Evolutionary conservation across 2,113 vertebrate genomes (phyloP), one percentile per base, ranked within the genome.

Genomic region (Aplodontia rufa): DNA sequence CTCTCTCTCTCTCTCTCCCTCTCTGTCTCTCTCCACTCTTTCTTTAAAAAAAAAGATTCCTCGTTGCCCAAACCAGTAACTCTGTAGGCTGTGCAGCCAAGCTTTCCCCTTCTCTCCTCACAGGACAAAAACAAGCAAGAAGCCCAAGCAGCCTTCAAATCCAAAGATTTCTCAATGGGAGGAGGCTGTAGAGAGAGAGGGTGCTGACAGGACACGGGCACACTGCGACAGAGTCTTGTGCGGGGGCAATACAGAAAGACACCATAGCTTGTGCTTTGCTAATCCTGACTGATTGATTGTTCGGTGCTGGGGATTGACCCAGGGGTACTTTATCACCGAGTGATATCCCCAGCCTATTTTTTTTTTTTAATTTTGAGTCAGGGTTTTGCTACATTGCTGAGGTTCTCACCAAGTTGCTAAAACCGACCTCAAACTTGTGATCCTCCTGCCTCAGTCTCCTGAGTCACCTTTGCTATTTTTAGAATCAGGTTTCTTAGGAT

Each of bases 401-500:
- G 9, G 58, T 8, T 26, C 58, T 60, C 58, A 60, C 58, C 58
- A 60, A 11, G 24, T 60, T 60, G 58, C 58, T 28, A 26, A 26
- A 9, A 28, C 22, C 28, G 58, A 16, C 20, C 55, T 58, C 55
- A 24, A 58, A 58, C 55, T 58, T 24, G 55, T 58, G 24, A 26
- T 24, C 55, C 55, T 58, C 58, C 58, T 28, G 24, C 58, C 58
- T 60, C 58, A 60, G 24, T 26, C 58, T 60, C 58, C 58, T 28
- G 58, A 60, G 58, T 60, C 24, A 60, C 58, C 9, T 60, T 3
- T 60, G 24, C 58, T 81, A 30, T 68, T 84, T 83, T 83, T 72
- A 88, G 69, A 90, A 85, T n/a, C 42, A 68, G 22, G 84, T 74
- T 94, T 78, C 66, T 37, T 60, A 79, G 82, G 91, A 42, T 87